A percentile compares a stretch with the other conserved stretches of the same genome.
Evolutionary conservation across 2,797 vertebrate genomes (phyloP).

Genomic region (Enteromius radiatus): DNA sequence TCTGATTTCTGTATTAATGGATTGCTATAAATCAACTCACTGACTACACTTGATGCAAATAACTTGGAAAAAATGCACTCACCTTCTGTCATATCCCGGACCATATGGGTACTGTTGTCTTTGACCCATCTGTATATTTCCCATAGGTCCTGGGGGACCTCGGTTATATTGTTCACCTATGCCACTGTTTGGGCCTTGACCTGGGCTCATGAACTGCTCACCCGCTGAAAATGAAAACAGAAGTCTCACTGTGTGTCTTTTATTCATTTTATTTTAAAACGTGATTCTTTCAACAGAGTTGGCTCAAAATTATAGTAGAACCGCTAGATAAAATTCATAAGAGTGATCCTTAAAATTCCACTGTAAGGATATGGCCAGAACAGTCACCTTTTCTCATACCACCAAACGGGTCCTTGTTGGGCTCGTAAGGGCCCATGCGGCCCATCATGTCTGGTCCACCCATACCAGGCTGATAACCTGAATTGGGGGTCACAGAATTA

Average conservation of each 20-base stretch:
- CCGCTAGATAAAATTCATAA: background rate
- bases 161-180: constrained; percentile 95
- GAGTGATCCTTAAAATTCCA: background rate
- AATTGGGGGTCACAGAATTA: constrained; percentile 96
- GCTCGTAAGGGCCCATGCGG: constrained; percentile 91
- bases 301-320: background rate
- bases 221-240: constrained; percentile 71
- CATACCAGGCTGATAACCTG: constrained; percentile 94
- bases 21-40: background rate
- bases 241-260: background rate
- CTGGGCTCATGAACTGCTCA: constrained; percentile 94
- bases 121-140: constrained; percentile 91
- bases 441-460: constrained; percentile 92
- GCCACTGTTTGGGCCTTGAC: constrained; percentile 89
- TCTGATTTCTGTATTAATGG: background rate
- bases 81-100: constrained; percentile 94
- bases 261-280: background rate
- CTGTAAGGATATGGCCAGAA: background rate
- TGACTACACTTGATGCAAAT: background rate
- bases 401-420: constrained; percentile 95
- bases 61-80: background rate
- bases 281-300: background rate
- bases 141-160: constrained; percentile 86
- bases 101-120: constrained; percentile 93
- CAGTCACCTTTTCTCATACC: constrained; percentile 95